Percentiles rank a stretch among this genome's conserved stretches.
Evolutionary conservation across 2,113 vertebrate species (phyloP).

Genomic region (Clarias gariepinus): DNA sequence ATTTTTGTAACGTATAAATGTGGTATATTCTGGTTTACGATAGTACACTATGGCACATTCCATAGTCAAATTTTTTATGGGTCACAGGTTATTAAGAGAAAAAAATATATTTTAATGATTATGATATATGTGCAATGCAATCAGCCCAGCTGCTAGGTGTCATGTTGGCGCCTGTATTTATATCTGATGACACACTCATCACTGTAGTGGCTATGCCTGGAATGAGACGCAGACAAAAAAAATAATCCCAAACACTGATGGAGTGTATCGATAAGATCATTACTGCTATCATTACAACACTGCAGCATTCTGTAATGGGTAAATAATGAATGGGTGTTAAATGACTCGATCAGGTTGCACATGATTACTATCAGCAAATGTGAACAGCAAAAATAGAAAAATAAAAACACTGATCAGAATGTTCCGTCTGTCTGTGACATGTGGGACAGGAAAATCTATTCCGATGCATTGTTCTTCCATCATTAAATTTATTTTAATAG

Average conservation of each 20-base stretch:
- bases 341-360: not conserved
- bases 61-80: too few species aligned
- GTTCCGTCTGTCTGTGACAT: not conserved
- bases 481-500: too few species aligned
- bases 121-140: constrained; percentile 29
- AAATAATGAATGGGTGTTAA: not conserved
- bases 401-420: not conserved
- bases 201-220: constrained; percentile 19
- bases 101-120: not conserved
- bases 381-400: too few species aligned
- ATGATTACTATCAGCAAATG: not conserved
- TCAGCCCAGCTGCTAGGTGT: constrained; percentile 40
- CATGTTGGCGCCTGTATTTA: constrained; percentile 51
- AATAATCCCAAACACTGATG: constrained; percentile 43
- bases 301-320: constrained; percentile 43
- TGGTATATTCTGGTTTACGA: too few species aligned
- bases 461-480: not conserved
- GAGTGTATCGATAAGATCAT: constrained; percentile 38
- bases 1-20: too few species aligned
- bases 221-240: constrained; percentile 47
- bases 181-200: constrained; percentile 39
- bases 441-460: not conserved
- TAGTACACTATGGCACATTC: too few species aligned
- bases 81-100: not conserved
- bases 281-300: constrained; percentile 49